Evolutionary conservation across 2,888 invertebrate species (phyloP).

Genomic region (Lasioglossum zephyrum): DNA sequence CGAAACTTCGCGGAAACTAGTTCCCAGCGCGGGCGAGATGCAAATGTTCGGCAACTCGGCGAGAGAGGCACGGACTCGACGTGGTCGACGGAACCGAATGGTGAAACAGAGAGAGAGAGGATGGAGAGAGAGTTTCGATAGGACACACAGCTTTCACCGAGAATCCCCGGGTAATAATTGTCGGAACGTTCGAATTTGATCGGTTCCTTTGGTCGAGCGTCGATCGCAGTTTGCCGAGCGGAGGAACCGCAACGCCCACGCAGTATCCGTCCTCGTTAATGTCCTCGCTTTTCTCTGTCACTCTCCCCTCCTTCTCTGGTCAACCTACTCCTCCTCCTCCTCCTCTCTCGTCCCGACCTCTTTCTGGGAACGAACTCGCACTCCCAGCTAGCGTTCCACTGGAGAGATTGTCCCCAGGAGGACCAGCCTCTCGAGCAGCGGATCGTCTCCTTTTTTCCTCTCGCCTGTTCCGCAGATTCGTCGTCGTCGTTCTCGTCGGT

Average conservation of each 20-base stretch:
- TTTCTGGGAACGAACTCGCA: slow-evolving; percentile 13
- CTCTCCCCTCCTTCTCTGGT: slow-evolving; percentile 6
- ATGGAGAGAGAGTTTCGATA: neutral
- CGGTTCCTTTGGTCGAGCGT: slow-evolving; percentile 12
- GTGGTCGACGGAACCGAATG: neutral
- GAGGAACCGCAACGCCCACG: slow-evolving; percentile 59
- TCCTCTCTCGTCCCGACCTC: neutral
- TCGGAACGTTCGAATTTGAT: slow-evolving; percentile 14
- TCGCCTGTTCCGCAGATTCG: slow-evolving; percentile 5
- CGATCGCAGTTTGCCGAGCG: slow-evolving; percentile 25
- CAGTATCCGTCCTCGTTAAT: slow-evolving; percentile 33
- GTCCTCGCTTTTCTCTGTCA: slow-evolving; percentile 19
- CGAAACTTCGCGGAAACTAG: slow-evolving; percentile 3
- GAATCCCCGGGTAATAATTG: slow-evolving; percentile 4
- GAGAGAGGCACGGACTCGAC: neutral
- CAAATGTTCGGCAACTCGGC: neutral
- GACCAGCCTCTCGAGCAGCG: slow-evolving; percentile 31
- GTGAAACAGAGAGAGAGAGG: neutral
- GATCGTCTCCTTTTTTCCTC: slow-evolving; percentile 6
- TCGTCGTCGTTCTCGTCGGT: neutral
- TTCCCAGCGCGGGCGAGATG: neutral
- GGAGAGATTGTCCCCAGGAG: slow-evolving; percentile 52
- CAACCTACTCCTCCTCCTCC: slow-evolving; percentile 14
- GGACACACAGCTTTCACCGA: neutral
- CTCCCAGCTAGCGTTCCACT: slow-evolving; percentile 29